A percentile compares a stretch with the other conserved stretches of the same genome.
Evolutionary conservation across 2,888 invertebrate species (phyloP).

Genomic region (Drosophila mimetica): DNA sequence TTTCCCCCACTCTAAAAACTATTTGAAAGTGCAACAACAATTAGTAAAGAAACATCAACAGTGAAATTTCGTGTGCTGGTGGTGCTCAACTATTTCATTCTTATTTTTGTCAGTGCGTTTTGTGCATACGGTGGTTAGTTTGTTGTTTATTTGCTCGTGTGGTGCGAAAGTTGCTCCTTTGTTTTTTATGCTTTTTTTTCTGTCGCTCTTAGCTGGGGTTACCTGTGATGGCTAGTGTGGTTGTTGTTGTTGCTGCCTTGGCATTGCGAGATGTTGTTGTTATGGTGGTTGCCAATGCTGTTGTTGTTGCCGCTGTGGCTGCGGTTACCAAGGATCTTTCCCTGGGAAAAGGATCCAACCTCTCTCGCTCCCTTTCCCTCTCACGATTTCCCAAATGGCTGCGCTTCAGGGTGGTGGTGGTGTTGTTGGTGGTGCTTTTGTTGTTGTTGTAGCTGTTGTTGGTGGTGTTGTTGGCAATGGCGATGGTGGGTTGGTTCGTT

Average conservation of each 20-base stretch:
- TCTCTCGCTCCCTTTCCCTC: constrained; percentile 15
- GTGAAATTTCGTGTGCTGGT: constrained; percentile 1
- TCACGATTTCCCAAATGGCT: constrained; percentile 48
- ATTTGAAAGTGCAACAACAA: constrained; percentile 20
- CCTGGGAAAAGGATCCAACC: neutral
- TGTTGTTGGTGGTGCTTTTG: constrained; percentile 30
- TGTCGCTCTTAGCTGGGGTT: constrained; percentile 33
- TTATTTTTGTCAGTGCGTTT: neutral
- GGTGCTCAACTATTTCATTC: neutral
- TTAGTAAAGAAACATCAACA: constrained; percentile 12
- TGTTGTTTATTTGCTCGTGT: constrained; percentile 33
- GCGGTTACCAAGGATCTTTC: constrained; percentile 57
- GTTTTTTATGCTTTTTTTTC: neutral
- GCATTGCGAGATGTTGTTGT: constrained; percentile 76
- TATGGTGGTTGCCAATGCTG: constrained; percentile 68
- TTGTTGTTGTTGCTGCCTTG: constrained; percentile 72
- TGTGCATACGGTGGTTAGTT: constrained; percentile 16
- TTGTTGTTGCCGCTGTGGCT: constrained; percentile 72
- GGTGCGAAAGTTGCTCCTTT: constrained; percentile 52
- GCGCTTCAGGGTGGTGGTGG: constrained; percentile 67
- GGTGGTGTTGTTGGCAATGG: constrained; percentile 42
- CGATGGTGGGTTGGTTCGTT: constrained; percentile 75
- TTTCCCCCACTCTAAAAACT: neutral
- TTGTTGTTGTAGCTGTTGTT: constrained; percentile 30
- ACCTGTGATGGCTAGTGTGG: constrained; percentile 76